Percentiles rank a stretch among this genome's conserved stretches.
Evolutionary conservation across 30 jellyfish, hydroid and myxozoan species (phyloP).

Genomic region (Catostylus mosaicus): DNA sequence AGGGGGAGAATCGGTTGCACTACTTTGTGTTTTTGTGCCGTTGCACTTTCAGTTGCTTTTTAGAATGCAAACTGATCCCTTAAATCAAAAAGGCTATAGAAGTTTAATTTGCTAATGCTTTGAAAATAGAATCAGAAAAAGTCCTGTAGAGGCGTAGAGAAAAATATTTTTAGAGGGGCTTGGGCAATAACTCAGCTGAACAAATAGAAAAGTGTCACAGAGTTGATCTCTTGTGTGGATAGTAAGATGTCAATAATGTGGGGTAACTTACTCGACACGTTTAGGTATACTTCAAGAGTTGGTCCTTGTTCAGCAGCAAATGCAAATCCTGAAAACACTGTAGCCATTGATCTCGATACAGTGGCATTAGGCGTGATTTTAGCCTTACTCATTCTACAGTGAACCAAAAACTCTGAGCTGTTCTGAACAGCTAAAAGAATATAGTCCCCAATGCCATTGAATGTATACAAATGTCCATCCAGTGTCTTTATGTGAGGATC

Average conservation of each 20-base stretch:
- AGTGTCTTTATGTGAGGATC: slow-evolving; percentile 77
- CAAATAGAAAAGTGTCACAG: background rate
- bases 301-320: slow-evolving; percentile 8
- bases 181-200: background rate
- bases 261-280: slow-evolving; percentile 36
- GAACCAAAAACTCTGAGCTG: slow-evolving; percentile 28
- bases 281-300: slow-evolving; percentile 28
- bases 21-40: too few relatives aligned
- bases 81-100: background rate
- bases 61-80: too few relatives aligned
- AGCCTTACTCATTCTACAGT: slow-evolving; percentile 50
- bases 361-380: slow-evolving; percentile 6
- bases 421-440: slow-evolving; percentile 11
- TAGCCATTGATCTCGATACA: slow-evolving; percentile 33
- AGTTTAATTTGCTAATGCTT: background rate
- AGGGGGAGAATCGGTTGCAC: too few relatives aligned
- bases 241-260: too few relatives aligned
- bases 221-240: background rate
- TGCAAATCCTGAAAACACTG: slow-evolving; percentile 64
- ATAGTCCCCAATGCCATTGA: slow-evolving; percentile 77
- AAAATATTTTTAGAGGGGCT: too few relatives aligned
- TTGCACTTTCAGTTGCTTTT: too few relatives aligned
- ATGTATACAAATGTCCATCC: slow-evolving; percentile 76
- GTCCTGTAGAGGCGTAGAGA: background rate
- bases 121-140: background rate